Conservation (phyloP, 2,797 vertebrate genomes). For the Aulostomus chinensis region DNA sequence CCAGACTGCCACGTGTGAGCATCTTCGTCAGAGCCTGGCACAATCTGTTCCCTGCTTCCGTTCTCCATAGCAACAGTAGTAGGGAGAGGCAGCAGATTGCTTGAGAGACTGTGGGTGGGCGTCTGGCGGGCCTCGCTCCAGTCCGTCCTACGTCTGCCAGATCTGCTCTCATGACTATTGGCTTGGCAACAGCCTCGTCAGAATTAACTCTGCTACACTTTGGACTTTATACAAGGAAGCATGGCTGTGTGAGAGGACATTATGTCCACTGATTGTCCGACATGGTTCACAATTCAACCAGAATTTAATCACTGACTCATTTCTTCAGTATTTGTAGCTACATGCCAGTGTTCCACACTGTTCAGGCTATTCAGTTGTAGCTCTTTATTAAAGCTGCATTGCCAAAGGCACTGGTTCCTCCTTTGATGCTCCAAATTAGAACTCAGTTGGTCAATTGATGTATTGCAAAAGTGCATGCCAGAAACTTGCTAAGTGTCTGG, state of each 20-base stretch:
- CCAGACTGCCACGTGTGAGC: conserved; percentile 67
- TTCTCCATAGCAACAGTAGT: conserved; percentile 77
- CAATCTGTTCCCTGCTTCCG: conserved; percentile 66
- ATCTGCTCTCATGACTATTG: conserved; percentile 60
- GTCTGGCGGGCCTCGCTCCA: conserved; percentile 54
- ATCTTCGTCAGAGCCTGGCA: conserved; percentile 70
- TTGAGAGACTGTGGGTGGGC: conserved; percentile 79
- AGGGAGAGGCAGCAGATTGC: conserved; percentile 70
- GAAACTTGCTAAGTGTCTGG: too few species aligned
- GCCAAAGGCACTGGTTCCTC: too few species aligned
- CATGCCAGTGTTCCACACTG: too few species aligned
- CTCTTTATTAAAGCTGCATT: too few species aligned
- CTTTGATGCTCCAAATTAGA: too few species aligned
- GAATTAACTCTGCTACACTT: conserved; percentile 36
- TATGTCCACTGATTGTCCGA: not conserved
- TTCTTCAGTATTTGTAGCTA: not conserved
- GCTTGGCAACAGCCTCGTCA: conserved; percentile 40
- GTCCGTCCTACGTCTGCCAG: conserved; percentile 65
- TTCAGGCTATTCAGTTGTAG: too few species aligned
- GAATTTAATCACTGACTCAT: not conserved
- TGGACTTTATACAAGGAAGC: conserved; percentile 12
- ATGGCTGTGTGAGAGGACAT: conserved; percentile 11
- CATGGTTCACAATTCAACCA: not conserved
- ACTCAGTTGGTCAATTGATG: too few species aligned
- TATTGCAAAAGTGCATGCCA: too few species aligned